These are phyloP conservation scores for Bradysia coprophila DNA, from an alignment of 1,140 invertebrate species.

Conservation along the genomic window DNA sequence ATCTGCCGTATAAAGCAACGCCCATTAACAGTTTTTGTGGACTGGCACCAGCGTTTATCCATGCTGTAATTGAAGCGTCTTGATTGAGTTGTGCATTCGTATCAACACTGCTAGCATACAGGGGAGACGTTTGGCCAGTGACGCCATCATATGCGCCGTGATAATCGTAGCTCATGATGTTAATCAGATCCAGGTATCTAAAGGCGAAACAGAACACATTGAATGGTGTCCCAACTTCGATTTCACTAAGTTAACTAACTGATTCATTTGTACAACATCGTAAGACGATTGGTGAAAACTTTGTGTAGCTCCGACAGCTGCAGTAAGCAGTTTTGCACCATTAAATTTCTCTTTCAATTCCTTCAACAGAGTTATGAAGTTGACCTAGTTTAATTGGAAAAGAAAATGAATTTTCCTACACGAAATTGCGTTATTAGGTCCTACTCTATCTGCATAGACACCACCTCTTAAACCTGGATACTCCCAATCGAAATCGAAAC, in stretches of 20 bases:
- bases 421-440: no score
- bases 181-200: slow-evolving; percentile 33
- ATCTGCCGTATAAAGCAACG: slow-evolving; percentile 43
- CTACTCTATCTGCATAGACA: slow-evolving; percentile 11
- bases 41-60: slow-evolving; percentile 58
- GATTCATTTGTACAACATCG: not conserved
- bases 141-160: slow-evolving; percentile 32
- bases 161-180: slow-evolving; percentile 46
- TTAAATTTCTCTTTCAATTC: not conserved
- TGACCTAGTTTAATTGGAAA: slow-evolving; percentile 9
- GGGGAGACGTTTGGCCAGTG: slow-evolving; percentile 33
- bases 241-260: not conserved
- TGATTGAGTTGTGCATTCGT: not conserved
- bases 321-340: not conserved
- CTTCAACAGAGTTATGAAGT: slow-evolving; percentile 23
- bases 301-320: not conserved
- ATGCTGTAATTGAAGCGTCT: slow-evolving; percentile 68
- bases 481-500: slow-evolving; percentile 60
- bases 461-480: slow-evolving; percentile 42
- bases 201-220: slow-evolving; percentile 6
- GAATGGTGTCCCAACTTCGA: not conserved
- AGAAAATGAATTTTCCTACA: not conserved
- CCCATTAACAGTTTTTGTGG: slow-evolving; percentile 42
- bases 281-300: not conserved
- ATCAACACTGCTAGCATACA: slow-evolving; percentile 15